A percentile compares a stretch with the other conserved stretches of the same genome.
Conservation (phyloP, 2,888 invertebrate genomes). For the Napeogenes inachia region DNA sequence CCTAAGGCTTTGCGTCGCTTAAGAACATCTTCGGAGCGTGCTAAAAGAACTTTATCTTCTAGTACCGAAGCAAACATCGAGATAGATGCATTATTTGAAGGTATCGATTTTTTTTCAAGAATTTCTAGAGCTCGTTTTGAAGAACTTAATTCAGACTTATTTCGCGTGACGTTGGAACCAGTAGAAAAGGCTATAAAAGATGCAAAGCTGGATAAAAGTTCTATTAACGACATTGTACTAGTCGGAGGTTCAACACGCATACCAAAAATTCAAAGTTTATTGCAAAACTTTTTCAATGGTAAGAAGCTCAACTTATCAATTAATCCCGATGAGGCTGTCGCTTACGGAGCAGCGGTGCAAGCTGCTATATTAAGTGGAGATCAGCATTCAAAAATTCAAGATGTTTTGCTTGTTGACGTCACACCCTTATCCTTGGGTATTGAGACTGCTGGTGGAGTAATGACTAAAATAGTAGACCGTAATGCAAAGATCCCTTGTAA, state of each 20-base stretch:
- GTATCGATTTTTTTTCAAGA: conserved; percentile 82
- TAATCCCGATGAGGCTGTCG: conserved; percentile 89
- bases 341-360: conserved; percentile 86
- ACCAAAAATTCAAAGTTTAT: conserved; percentile 85
- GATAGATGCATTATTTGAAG: conserved; percentile 85
- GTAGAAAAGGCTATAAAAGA: conserved; percentile 87
- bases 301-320: conserved; percentile 84
- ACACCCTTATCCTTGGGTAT: conserved; percentile 82
- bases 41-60: conserved; percentile 85
- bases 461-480: conserved; percentile 85
- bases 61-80: conserved; percentile 86
- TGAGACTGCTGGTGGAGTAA: conserved; percentile 87
- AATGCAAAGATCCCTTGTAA: conserved; percentile 84
- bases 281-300: conserved; percentile 85
- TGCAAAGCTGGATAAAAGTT: conserved; percentile 84
- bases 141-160: conserved; percentile 84
- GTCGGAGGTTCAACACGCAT: conserved; percentile 90
- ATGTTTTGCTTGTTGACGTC: conserved; percentile 77
- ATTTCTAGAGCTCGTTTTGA: conserved; percentile 86
- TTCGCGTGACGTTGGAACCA: conserved; percentile 83
- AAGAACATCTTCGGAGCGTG: conserved; percentile 85
- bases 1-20: conserved; percentile 82
- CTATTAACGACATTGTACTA: conserved; percentile 86
- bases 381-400: conserved; percentile 85
- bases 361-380: conserved; percentile 84